Evolutionary conservation across 2,113 vertebrate genomes (phyloP).

Genomic region (Monarcha castaneiventris): DNA sequence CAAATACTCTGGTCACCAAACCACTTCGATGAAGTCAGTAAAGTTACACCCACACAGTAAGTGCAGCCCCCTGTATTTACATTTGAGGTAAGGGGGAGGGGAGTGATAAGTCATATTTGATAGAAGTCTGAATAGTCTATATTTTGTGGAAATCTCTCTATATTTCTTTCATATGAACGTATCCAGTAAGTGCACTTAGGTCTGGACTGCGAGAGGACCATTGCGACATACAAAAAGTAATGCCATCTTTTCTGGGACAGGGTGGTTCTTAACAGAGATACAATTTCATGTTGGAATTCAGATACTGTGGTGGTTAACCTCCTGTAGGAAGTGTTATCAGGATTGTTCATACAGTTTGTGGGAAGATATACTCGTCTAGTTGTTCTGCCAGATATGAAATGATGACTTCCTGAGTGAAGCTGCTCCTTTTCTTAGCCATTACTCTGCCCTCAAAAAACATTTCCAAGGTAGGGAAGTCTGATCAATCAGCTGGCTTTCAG

Average conservation of each 20-base stretch:
- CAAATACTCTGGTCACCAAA: not conserved
- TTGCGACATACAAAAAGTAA: not conserved
- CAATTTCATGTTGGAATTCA: not conserved
- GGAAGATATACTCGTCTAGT: not conserved
- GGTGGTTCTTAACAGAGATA: not conserved
- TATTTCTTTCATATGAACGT: not conserved
- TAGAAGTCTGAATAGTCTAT: not conserved
- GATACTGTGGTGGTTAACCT: not conserved
- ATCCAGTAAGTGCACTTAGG: not conserved
- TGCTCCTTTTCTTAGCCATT: not conserved
- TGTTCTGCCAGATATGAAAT: not conserved
- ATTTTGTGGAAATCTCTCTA: not conserved
- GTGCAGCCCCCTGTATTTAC: not conserved
- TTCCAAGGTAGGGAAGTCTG: not conserved
- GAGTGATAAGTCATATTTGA: fast-evolving
- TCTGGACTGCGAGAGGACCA: not conserved
- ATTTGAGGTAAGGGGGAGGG: not conserved
- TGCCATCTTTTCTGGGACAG: not conserved
- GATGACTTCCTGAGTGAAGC: not conserved
- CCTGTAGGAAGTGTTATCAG: not conserved
- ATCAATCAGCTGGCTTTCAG: not conserved
- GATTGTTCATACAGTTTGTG: not conserved
- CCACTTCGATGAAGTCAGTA: not conserved
- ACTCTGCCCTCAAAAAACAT: not conserved
- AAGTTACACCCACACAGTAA: not conserved